Evolutionary conservation across 2,888 invertebrate species (phyloP).

Genomic region (Cetonia aurata): DNA sequence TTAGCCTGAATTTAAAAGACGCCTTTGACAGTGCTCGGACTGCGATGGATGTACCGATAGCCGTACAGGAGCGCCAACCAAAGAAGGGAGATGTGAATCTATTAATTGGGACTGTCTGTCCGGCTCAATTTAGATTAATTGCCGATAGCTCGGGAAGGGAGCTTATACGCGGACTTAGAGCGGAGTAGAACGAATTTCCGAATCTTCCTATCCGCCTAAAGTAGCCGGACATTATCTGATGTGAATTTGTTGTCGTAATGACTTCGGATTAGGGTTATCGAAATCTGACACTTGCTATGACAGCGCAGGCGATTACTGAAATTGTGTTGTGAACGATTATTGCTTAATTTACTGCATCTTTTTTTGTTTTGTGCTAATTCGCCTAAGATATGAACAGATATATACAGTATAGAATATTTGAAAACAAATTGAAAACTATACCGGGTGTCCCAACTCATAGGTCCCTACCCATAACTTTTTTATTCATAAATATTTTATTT

Average conservation of each 20-base stretch:
- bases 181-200: constrained; percentile 40
- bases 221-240: constrained; percentile 50
- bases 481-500: too few relatives aligned
- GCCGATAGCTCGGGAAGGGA: constrained; percentile 58
- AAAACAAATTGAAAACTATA: too few relatives aligned
- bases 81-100: constrained; percentile 51
- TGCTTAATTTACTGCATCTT: too few relatives aligned
- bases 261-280: constrained; percentile 50
- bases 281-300: constrained; percentile 47
- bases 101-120: constrained; percentile 64
- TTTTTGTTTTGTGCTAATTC: too few relatives aligned
- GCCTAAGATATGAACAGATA: too few relatives aligned
- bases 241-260: constrained; percentile 53
- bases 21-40: constrained; percentile 5
- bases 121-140: constrained; percentile 65
- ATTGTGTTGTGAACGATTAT: too few relatives aligned
- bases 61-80: constrained; percentile 3
- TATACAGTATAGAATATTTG: too few relatives aligned
- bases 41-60: constrained; percentile 27
- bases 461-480: too few relatives aligned
- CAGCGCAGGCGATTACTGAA: constrained; percentile 6
- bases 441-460: too few relatives aligned
- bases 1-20: constrained; percentile 30
- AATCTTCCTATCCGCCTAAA: constrained; percentile 24
- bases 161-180: constrained; percentile 12